These are phyloP conservation scores for Cassiopea xamachana DNA, from an alignment of 30 jellyfish, hydroid and myxozoan genomes.

Conservation along the genomic window DNA sequence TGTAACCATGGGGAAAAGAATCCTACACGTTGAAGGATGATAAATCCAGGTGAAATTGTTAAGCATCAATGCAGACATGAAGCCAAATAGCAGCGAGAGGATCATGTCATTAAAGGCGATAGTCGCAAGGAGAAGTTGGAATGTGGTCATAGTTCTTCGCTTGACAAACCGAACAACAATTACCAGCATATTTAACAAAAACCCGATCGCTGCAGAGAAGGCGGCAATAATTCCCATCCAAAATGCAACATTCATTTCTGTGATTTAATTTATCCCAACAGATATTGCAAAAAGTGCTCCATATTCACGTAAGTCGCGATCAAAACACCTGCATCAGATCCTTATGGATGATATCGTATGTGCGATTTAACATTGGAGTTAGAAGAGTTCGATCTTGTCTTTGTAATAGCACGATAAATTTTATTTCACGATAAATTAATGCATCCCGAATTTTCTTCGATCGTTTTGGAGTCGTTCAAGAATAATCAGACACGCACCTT, in stretches of 20 bases:
- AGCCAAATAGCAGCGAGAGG: constrained; percentile 48
- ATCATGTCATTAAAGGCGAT: constrained; percentile 62
- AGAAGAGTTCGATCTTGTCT: too few species aligned
- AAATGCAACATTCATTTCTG: not conserved
- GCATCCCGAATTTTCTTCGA: too few species aligned
- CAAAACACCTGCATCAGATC: too few species aligned
- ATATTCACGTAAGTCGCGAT: too few species aligned
- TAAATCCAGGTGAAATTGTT: constrained; percentile 50
- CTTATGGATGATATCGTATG: too few species aligned
- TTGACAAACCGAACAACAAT: constrained; percentile 18
- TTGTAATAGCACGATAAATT: too few species aligned
- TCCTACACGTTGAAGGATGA: constrained; percentile 54
- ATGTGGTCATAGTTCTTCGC: constrained; percentile 31
- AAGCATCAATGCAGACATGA: constrained; percentile 46
- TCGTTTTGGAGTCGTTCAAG: too few species aligned
- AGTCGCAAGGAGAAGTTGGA: constrained; percentile 41
- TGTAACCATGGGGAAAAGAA: constrained; percentile 46
- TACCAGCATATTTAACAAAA: constrained; percentile 35
- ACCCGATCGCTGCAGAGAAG: constrained; percentile 37
- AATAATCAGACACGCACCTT: too few species aligned
- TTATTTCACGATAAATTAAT: too few species aligned
- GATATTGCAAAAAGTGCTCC: not conserved
- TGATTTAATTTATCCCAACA: not conserved
- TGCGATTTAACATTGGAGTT: too few species aligned
- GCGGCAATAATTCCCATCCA: constrained; percentile 43